A percentile compares a stretch with the other conserved stretches of the same genome.
Conservation (phyloP, 2,797 vertebrate genomes). For the Rhinoraja longicauda region DNA sequence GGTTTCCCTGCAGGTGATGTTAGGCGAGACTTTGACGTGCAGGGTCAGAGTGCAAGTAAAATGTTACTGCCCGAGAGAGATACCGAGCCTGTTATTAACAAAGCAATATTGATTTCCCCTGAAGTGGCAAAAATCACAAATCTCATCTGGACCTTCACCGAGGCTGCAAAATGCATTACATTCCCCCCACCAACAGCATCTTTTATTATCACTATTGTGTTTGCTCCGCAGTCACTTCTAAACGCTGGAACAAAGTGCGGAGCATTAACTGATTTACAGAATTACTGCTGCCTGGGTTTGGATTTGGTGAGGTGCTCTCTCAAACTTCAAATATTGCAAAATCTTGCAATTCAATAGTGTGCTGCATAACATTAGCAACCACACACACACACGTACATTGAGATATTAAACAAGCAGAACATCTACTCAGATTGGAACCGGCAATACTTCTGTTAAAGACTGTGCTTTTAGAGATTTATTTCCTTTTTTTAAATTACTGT, state of each 20-base stretch:
- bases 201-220: conserved; percentile 65
- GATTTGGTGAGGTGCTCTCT: conserved; percentile 68
- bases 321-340: conserved; percentile 67
- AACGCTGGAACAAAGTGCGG: conserved; percentile 67
- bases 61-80: conserved; percentile 56
- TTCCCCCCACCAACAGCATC: conserved; percentile 63
- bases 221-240: conserved; percentile 68
- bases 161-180: conserved; percentile 62
- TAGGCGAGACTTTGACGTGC: not conserved
- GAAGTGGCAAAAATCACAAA: conserved; percentile 65
- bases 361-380: conserved; percentile 62
- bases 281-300: conserved; percentile 66
- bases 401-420: conserved; percentile 66
- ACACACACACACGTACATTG: conserved; percentile 69
- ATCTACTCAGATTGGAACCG: conserved; percentile 63
- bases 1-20: not conserved
- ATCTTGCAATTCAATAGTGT: conserved; percentile 61
- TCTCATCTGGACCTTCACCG: conserved; percentile 63
- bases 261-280: conserved; percentile 67
- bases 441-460: conserved; percentile 38
- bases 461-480: conserved; percentile 33
- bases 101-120: conserved; percentile 67
- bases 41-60: conserved; percentile 46
- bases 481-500: conserved; percentile 32
- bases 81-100: conserved; percentile 57